phyloP scores from a whole-genome alignment of 2,797 vertebrate genomes.

The Pygocentrus nattereri region DNA sequence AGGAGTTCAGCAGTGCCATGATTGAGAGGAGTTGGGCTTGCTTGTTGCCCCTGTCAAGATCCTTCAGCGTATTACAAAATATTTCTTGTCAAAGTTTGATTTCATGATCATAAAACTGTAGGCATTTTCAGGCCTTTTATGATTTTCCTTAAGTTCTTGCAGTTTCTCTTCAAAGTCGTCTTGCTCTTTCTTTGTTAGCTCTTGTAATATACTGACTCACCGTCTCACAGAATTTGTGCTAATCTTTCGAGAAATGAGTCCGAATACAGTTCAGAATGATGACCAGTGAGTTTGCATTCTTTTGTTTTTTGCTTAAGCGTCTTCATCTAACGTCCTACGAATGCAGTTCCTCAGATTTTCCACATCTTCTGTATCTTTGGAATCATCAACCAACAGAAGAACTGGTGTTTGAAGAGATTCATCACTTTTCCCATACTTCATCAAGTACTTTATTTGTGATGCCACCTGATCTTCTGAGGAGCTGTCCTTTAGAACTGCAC shows the following conservation, averaged over 20 bases:
- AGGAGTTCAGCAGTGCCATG: constrained; percentile 75
- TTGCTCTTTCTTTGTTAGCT: constrained; percentile 75
- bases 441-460: constrained; percentile 70
- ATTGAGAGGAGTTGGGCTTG: constrained; percentile 73
- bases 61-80: constrained; percentile 75
- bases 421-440: constrained; percentile 70
- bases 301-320: background rate
- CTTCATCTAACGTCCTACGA: background rate
- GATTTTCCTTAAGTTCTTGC: constrained; percentile 74
- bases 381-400: constrained; percentile 82
- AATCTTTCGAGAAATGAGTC: constrained; percentile 73
- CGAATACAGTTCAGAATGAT: constrained; percentile 84
- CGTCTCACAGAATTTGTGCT: constrained; percentile 53
- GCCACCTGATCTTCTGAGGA: constrained; percentile 72
- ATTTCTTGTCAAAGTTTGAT: constrained; percentile 74
- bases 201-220: constrained; percentile 68
- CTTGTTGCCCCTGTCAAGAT: constrained; percentile 69
- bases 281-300: constrained; percentile 61
- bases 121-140: constrained; percentile 80
- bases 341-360: constrained; percentile 54
- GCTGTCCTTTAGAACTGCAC: constrained; percentile 82
- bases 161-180: constrained; percentile 56
- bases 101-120: constrained; percentile 89
- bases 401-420: constrained; percentile 70
- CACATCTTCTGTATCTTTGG: constrained; percentile 67